These are phyloP conservation scores for Ficedula albicollis DNA, from an alignment of 2,797 vertebrate genomes.

Conservation along the genomic window DNA sequence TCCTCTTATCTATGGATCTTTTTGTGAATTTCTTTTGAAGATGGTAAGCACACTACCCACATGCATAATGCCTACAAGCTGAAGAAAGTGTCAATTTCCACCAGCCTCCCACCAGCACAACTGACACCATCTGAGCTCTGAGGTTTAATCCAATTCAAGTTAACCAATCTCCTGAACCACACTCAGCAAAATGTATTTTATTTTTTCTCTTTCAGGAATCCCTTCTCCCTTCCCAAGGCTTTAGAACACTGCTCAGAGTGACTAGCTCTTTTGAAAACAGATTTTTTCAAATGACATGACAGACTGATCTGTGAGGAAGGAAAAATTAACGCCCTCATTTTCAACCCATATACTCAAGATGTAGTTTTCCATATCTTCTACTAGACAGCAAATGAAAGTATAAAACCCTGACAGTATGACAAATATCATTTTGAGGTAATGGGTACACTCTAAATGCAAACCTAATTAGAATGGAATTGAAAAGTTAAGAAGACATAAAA, in stretches of 20 bases:
- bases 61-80: neutral
- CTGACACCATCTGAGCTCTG: neutral
- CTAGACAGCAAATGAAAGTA: conserved; percentile 9
- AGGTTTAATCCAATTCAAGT: neutral
- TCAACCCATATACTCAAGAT: neutral
- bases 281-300: neutral
- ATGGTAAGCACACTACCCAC: conserved; percentile 20
- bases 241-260: neutral
- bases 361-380: neutral
- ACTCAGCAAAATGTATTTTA: neutral
- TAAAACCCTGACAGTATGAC: conserved; percentile 29
- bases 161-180: neutral
- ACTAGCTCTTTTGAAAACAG: neutral
- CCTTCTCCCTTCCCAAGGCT: neutral
- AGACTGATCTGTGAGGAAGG: neutral
- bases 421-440: conserved; percentile 33
- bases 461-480: conserved; percentile 46
- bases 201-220: neutral
- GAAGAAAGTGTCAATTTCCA: conserved; percentile 13
- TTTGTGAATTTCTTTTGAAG: neutral
- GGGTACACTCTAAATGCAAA: conserved; percentile 19
- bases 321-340: conserved; percentile 23
- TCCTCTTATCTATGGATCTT: neutral
- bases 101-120: conserved; percentile 21
- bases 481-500: conserved; percentile 50